Base-by-base conservation (phyloP, 2,797 vertebrate species). In the Pteropus rufus region DNA sequence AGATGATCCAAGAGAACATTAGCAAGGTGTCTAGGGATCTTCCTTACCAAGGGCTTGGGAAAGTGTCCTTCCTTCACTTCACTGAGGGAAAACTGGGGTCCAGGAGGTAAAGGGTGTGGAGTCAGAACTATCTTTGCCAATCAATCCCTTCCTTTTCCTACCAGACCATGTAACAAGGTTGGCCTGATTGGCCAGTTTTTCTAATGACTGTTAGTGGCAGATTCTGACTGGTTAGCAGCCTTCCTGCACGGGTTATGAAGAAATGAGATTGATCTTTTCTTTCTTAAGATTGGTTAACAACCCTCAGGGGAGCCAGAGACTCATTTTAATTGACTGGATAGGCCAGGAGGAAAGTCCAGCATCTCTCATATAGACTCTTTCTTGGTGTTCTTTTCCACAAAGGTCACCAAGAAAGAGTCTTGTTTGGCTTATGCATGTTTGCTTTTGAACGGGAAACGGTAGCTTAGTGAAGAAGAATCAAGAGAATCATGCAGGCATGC, bases 71-170 rank as follows among this genome's bases (percentile, higher is more conserved):
- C 36, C 29, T 65, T 77, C 52, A 76, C 75, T 73, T 82, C 34
- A 69, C 44, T 29, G 49, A 92, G 36, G 34, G 54, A 76, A 86
- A 91, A 77, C 54, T 49, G 46, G 15, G 21, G 39, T 92, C 90
- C 96, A 81, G 97, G 39, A 96, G 95, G 90, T 88, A 96, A 96
- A 97, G 97, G 89, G 94, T 97, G 95, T 95, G 93, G 95, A 94
- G 92, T 67, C 91, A 95, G 96, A 95, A 77, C 85, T 79, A 70
- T 60, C 75, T 39, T 96, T 95, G 94, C 96, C 90, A 97, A 95
- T 97, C 97, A 96, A 54, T 96, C 26, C 41, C 64, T 72, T 94
- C 75, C 94, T 93, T 96, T 96, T 96, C 82, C 85, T 94, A 95
- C 95, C 94, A 95, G 97, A 91, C 95, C 97, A 97, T 95, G 65